phyloP scores from a whole-genome alignment of 2,888 invertebrate genomes.

The Eugnorisma glareosa region DNA sequence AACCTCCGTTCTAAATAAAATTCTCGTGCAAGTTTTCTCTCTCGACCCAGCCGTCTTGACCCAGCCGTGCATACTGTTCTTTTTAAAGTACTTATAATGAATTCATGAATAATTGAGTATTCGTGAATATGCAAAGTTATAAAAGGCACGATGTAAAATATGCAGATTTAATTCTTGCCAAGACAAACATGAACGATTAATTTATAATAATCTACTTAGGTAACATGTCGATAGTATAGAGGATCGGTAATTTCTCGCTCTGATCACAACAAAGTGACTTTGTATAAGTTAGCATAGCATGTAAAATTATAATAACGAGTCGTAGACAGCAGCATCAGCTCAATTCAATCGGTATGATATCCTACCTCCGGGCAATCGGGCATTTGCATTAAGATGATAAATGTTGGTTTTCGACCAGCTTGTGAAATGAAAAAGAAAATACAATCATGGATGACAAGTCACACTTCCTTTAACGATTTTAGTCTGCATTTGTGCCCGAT shows the following conservation, averaged over 20 bases:
- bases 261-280: slow-evolving; percentile 39
- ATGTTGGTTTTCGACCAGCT: neutral
- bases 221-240: slow-evolving; percentile 26
- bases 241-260: slow-evolving; percentile 29
- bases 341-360: neutral
- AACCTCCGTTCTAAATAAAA: neutral
- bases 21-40: neutral
- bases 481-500: neutral
- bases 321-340: slow-evolving; percentile 3
- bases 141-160: neutral
- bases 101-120: neutral
- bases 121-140: neutral
- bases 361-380: neutral
- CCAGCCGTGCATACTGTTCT: neutral
- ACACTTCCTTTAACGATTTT: neutral
- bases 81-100: neutral
- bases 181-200: slow-evolving; percentile 10
- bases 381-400: slow-evolving; percentile 5
- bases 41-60: neutral
- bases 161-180: neutral
- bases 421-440: neutral
- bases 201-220: slow-evolving; percentile 16
- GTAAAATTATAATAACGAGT: slow-evolving; percentile 9
- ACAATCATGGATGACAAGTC: neutral
- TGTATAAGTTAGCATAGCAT: slow-evolving; percentile 13